These are phyloP conservation scores for Mormyrus lacerda DNA, from an alignment of 2,113 vertebrate species.

Conservation along the genomic window DNA sequence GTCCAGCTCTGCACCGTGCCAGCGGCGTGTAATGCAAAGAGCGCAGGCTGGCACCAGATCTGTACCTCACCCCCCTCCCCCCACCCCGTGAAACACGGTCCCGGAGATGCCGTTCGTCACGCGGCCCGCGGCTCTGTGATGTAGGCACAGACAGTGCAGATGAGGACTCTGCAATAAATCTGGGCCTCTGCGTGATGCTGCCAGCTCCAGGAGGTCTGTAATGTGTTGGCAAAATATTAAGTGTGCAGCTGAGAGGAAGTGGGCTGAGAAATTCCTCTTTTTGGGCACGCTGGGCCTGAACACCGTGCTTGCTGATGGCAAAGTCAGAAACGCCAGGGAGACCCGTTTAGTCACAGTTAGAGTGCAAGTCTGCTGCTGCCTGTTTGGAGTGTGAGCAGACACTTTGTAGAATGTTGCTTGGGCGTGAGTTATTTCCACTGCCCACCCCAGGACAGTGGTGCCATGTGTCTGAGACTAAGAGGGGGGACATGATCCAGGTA, in stretches of 20 bases:
- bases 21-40: neutral
- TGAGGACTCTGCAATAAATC: neutral
- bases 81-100: neutral
- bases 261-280: neutral
- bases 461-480: neutral
- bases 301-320: neutral
- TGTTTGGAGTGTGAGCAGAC: neutral
- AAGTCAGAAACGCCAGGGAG: neutral
- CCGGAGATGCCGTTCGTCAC: neutral
- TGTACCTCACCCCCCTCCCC: neutral
- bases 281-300: neutral
- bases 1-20: neutral
- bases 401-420: neutral
- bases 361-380: neutral
- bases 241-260: neutral
- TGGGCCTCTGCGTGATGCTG: neutral
- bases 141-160: neutral
- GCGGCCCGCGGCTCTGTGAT: neutral
- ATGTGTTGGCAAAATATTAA: neutral
- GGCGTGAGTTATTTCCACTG: neutral
- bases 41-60: neutral
- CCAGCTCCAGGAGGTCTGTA: neutral
- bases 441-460: neutral
- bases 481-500: no score
- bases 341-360: neutral